Conservation (phyloP, 1,140 invertebrate species). For the Drosophila pseudoobscura region DNA sequence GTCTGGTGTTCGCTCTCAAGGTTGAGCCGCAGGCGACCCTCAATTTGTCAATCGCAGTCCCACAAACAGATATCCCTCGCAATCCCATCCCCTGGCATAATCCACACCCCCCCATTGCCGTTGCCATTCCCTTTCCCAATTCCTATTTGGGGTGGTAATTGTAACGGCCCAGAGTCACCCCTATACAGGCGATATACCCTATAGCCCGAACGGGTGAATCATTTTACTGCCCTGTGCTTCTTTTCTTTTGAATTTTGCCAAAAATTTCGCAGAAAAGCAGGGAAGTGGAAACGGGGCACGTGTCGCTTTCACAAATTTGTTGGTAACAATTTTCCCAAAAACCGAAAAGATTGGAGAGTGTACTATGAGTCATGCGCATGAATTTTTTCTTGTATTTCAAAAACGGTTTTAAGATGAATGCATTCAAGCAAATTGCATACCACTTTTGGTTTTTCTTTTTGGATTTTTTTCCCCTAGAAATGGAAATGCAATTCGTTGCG, state of each 20-base stretch:
- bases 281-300: slow-evolving; percentile 38
- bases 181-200: slow-evolving; percentile 17
- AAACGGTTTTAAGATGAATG: slow-evolving; percentile 48
- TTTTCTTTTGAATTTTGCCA: slow-evolving; percentile 22
- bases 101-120: background rate
- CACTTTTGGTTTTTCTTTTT: slow-evolving; percentile 45
- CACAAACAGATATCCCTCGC: slow-evolving; percentile 31
- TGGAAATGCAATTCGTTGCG: slow-evolving; percentile 72
- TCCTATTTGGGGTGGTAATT: slow-evolving; percentile 50
- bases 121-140: slow-evolving; percentile 18
- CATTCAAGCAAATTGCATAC: slow-evolving; percentile 46
- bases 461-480: slow-evolving; percentile 25
- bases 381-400: slow-evolving; percentile 34
- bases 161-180: slow-evolving; percentile 32
- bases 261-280: slow-evolving; percentile 39
- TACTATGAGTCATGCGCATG: slow-evolving; percentile 53
- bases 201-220: slow-evolving; percentile 33
- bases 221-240: slow-evolving; percentile 27
- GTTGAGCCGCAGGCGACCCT: slow-evolving; percentile 41
- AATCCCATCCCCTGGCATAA: slow-evolving; percentile 7
- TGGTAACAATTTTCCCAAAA: slow-evolving; percentile 8
- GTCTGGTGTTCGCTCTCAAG: slow-evolving; percentile 31
- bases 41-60: slow-evolving; percentile 40
- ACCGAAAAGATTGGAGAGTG: slow-evolving; percentile 4
- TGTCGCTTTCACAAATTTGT: slow-evolving; percentile 68